These are phyloP conservation scores for Tetrax tetrax DNA, from an alignment of 2,113 vertebrate species.

Conservation along the genomic window DNA sequence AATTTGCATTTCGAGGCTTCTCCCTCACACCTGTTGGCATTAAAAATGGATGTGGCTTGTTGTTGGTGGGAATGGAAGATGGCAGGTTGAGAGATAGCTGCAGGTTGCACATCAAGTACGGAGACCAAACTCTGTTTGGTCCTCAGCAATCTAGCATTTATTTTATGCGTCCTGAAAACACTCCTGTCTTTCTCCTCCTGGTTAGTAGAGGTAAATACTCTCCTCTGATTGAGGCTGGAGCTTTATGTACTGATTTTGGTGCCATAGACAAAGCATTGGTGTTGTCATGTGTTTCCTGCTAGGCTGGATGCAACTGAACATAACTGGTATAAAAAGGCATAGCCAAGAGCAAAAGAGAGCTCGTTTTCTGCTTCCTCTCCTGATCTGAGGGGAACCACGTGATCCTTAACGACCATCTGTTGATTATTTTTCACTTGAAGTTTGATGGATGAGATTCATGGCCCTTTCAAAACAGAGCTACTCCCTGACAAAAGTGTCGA, in stretches of 20 bases:
- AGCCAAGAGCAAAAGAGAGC: not conserved
- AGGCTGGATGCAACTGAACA: not conserved
- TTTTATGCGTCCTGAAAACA: not conserved
- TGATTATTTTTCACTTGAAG: slow-evolving; percentile 25
- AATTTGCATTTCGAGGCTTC: not conserved
- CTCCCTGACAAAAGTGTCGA: not conserved
- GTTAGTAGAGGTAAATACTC: not conserved
- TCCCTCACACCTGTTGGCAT: not conserved
- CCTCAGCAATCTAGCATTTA: not conserved
- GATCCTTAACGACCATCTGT: slow-evolving; percentile 21
- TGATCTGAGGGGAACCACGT: not conserved
- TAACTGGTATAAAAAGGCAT: not conserved
- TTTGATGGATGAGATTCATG: slow-evolving; percentile 31
- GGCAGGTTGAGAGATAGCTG: not conserved
- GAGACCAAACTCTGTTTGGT: not conserved
- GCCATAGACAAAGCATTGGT: not conserved
- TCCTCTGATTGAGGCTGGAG: not conserved
- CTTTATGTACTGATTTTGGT: not conserved
- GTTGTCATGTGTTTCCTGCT: not conserved
- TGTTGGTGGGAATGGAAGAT: not conserved
- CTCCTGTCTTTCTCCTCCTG: not conserved
- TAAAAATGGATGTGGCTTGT: not conserved
- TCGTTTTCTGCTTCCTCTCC: not conserved
- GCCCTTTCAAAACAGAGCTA: slow-evolving; percentile 12
- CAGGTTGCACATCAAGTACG: fast-evolving